Percentiles rank a stretch among this genome's conserved stretches.
These are phyloP conservation scores for Tamandua tetradactyla DNA, from an alignment of 2,797 vertebrate genomes.

Conservation along the genomic window DNA sequence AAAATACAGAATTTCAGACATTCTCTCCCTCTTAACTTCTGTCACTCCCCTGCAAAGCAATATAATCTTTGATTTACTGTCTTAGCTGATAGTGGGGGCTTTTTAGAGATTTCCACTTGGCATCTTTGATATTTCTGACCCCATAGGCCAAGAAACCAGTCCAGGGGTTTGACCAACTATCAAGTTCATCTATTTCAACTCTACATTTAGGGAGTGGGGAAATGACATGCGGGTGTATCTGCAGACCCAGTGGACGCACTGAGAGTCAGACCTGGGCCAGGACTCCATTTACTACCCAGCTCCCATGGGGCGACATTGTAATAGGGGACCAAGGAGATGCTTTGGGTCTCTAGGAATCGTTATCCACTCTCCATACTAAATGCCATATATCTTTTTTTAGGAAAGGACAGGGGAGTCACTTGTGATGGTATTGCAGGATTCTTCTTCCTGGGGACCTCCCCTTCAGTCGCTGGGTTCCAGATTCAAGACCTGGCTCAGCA, in stretches of 20 bases:
- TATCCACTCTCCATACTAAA: not conserved
- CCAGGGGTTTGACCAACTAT: not conserved
- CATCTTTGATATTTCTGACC: not conserved
- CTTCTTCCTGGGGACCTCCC: not conserved
- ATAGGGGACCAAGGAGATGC: not conserved
- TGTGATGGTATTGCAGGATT: not conserved
- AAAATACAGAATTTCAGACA: not conserved
- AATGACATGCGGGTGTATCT: not conserved
- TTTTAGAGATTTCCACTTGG: not conserved
- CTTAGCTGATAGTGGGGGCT: not conserved
- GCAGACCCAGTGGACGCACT: not conserved
- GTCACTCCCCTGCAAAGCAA: not conserved
- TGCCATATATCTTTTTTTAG: not conserved
- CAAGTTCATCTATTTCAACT: not conserved
- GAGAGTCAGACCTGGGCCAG: not conserved
- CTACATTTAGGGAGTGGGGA: not conserved
- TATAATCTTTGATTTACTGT: conserved; percentile 15
- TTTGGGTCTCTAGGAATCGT: not conserved
- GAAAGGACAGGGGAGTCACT: not conserved
- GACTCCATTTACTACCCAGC: not conserved
- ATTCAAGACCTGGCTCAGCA: not conserved
- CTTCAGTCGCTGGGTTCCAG: not conserved
- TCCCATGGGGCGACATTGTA: not conserved
- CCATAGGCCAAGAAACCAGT: not conserved
- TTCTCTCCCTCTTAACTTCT: not conserved